These are phyloP conservation scores for Phalacrocorax aristotelis DNA, from an alignment of 2,113 vertebrate species.

Conservation along the genomic window DNA sequence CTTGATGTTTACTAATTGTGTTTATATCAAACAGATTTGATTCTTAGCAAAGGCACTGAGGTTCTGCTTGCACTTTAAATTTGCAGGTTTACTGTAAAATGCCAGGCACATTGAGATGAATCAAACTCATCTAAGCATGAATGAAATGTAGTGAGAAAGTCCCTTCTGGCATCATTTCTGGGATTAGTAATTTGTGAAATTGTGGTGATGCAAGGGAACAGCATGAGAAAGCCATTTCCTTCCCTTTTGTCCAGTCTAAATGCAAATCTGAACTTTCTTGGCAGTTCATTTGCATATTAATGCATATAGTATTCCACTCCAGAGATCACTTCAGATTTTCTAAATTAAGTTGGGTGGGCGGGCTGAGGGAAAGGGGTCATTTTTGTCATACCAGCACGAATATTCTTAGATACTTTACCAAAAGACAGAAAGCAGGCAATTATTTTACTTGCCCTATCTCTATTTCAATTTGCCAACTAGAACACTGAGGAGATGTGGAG, in stretches of 20 bases:
- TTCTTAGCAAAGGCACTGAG: slow-evolving; percentile 21
- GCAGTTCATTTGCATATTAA: slow-evolving; percentile 79
- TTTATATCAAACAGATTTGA: slow-evolving; percentile 41
- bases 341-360: slow-evolving; percentile 71
- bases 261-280: slow-evolving; percentile 79
- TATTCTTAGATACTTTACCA: neutral
- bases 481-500: neutral
- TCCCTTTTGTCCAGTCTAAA: slow-evolving; percentile 77
- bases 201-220: slow-evolving; percentile 64
- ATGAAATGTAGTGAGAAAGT: slow-evolving; percentile 60
- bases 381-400: slow-evolving; percentile 25
- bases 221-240: slow-evolving; percentile 67
- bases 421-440: neutral
- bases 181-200: slow-evolving; percentile 73
- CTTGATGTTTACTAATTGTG: slow-evolving; percentile 45
- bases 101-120: slow-evolving; percentile 59
- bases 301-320: slow-evolving; percentile 69
- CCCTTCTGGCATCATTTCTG: slow-evolving; percentile 68
- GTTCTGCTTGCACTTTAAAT: slow-evolving; percentile 42
- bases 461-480: neutral
- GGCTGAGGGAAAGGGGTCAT: slow-evolving; percentile 59
- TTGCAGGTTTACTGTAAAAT: slow-evolving; percentile 55
- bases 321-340: slow-evolving; percentile 74
- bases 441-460: neutral
- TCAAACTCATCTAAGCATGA: slow-evolving; percentile 56